Percentiles rank a stretch among this genome's conserved stretches.
phyloP scores from a whole-genome alignment of 2,888 invertebrate species.

The Drosophila histrio region DNA sequence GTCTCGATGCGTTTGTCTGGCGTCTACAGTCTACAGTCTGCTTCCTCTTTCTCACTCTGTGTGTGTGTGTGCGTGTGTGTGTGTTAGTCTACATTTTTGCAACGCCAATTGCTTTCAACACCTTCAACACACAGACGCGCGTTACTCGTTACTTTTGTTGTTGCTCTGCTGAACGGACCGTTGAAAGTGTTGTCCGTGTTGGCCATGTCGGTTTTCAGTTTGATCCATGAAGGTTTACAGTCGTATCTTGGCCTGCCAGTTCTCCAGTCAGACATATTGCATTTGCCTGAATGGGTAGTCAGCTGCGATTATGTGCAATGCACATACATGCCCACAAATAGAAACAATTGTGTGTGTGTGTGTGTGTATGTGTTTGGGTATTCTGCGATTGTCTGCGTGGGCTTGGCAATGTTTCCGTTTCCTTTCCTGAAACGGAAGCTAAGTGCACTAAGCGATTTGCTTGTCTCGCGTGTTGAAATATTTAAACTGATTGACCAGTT shows the following conservation, averaged over 20 bases:
- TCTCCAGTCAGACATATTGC: slow-evolving; percentile 73
- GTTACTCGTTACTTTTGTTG: slow-evolving; percentile 55
- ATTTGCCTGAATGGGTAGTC: slow-evolving; percentile 75
- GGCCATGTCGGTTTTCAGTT: slow-evolving; percentile 27
- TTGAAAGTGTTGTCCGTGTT: slow-evolving; percentile 57
- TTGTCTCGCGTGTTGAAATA: slow-evolving; percentile 69
- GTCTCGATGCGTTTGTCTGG: slow-evolving; percentile 61
- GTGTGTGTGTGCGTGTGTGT: slow-evolving; percentile 3
- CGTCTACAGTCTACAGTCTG: slow-evolving; percentile 11
- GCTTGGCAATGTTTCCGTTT: slow-evolving; percentile 56
- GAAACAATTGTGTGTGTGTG: background rate
- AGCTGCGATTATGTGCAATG: slow-evolving; percentile 72
- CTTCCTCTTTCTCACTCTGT: slow-evolving; percentile 14
- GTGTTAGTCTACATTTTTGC: slow-evolving; percentile 55
- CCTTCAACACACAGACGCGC: slow-evolving; percentile 41
- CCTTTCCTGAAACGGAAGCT: slow-evolving; percentile 66
- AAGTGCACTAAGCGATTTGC: slow-evolving; percentile 77
- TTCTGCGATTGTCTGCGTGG: slow-evolving; percentile 23
- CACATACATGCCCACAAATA: slow-evolving; percentile 1
- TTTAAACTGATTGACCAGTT: slow-evolving; percentile 57
- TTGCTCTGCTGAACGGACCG: slow-evolving; percentile 30
- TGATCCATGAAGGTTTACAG: slow-evolving; percentile 53
- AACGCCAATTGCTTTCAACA: slow-evolving; percentile 75
- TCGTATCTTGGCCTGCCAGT: slow-evolving; percentile 70
- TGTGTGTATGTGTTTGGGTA: background rate